These are phyloP conservation scores for Drosophila tripunctata DNA, from an alignment of 2,888 invertebrate species.

Conservation along the genomic window DNA sequence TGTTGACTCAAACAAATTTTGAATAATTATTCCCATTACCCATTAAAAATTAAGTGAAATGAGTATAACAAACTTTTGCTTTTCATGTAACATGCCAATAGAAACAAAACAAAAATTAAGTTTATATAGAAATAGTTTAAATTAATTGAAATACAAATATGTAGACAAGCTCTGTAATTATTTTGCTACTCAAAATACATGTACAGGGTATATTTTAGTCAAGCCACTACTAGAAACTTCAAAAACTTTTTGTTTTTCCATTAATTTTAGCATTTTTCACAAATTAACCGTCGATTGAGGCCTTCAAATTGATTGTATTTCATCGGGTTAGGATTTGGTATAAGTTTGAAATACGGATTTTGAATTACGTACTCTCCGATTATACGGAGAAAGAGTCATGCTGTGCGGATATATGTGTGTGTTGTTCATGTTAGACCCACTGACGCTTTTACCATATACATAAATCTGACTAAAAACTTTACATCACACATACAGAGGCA, in stretches of 20 bases:
- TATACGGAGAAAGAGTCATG: conserved; percentile 36
- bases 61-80: no score
- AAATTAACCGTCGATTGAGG: conserved; percentile 80
- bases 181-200: not conserved
- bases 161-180: no score
- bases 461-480: conserved; percentile 37
- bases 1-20: conserved; percentile 69
- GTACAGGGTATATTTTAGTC: conserved; percentile 2
- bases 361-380: conserved; percentile 1
- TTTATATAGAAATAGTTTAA: no score
- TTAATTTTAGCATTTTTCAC: conserved; percentile 55
- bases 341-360: conserved; percentile 1
- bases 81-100: no score
- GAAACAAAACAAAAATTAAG: no score
- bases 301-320: conserved; percentile 78
- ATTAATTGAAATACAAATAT: no score
- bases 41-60: no score
- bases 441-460: conserved; percentile 64
- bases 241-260: not conserved
- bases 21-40: conserved; percentile 47
- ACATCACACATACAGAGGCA: conserved; percentile 26
- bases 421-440: conserved; percentile 60
- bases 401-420: conserved; percentile 47
- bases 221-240: not conserved
- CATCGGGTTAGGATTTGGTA: conserved; percentile 32